Percentiles rank a stretch among this genome's conserved stretches.
These are phyloP conservation scores for Steromphala cineraria DNA, from an alignment of 2,888 invertebrate genomes.

Conservation along the genomic window DNA sequence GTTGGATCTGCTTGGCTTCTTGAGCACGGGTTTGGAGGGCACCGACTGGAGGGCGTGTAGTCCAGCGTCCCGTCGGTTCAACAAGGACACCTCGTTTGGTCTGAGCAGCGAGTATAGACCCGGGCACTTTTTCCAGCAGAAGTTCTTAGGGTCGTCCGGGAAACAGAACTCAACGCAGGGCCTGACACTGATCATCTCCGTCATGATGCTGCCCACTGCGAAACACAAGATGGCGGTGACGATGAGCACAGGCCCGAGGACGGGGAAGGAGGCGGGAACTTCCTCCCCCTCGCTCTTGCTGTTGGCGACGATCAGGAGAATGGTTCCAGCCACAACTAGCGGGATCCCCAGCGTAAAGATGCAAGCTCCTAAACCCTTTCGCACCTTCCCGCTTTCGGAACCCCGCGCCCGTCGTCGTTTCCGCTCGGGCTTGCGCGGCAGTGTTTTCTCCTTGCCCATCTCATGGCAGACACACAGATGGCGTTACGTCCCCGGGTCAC, in stretches of 20 bases:
- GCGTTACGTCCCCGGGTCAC: too few species aligned
- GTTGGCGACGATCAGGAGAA: slow-evolving; percentile 23
- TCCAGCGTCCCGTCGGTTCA: slow-evolving; percentile 15
- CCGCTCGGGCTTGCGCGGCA: background rate
- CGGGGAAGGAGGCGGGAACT: slow-evolving; percentile 3
- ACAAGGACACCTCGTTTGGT: background rate
- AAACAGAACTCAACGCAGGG: background rate
- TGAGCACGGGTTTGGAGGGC: slow-evolving; percentile 20
- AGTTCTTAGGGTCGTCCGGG: background rate
- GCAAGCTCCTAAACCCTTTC: slow-evolving; percentile 22
- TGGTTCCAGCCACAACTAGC: slow-evolving; percentile 13
- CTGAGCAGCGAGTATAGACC: background rate
- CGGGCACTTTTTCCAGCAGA: slow-evolving; percentile 22
- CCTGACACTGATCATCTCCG: slow-evolving; percentile 11
- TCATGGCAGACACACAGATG: background rate
- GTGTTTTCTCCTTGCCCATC: slow-evolving; percentile 9
- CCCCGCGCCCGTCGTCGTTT: background rate
- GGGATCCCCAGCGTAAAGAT: slow-evolving; percentile 23
- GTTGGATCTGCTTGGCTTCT: background rate
- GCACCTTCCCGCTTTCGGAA: background rate
- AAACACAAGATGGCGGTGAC: slow-evolving; percentile 6
- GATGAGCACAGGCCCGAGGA: slow-evolving; percentile 22
- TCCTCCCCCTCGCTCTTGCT: background rate
- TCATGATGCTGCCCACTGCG: slow-evolving; percentile 13
- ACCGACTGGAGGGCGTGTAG: slow-evolving; percentile 12